Percentiles rank a stretch among this genome's conserved stretches.
These are phyloP conservation scores for Limnephilus auricula DNA, from an alignment of 2,888 invertebrate genomes.

Conservation along the genomic window DNA sequence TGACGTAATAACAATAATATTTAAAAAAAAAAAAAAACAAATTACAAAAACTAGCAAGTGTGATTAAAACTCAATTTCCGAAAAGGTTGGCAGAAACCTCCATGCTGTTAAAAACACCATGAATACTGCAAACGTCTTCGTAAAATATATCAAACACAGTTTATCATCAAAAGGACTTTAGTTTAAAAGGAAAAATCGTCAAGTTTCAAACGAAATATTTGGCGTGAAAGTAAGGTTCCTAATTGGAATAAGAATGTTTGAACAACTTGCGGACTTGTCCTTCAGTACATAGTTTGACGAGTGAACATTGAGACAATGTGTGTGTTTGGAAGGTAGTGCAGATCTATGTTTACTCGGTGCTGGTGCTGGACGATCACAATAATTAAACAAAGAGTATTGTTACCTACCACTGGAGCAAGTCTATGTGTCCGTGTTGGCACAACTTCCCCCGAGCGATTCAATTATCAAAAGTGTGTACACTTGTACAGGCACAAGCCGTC, in stretches of 20 bases:
- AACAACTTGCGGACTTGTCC: slow-evolving; percentile 3
- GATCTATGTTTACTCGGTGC: slow-evolving; percentile 62
- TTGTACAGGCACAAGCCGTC: neutral
- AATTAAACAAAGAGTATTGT: slow-evolving; percentile 42
- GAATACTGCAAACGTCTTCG: slow-evolving; percentile 13
- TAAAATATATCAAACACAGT: neutral
- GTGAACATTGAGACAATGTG: slow-evolving; percentile 53
- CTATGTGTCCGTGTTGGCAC: slow-evolving; percentile 17
- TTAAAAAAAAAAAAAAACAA: neutral
- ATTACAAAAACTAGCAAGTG: slow-evolving; percentile 23
- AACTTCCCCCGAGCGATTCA: slow-evolving; percentile 36
- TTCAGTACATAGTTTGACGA: slow-evolving; percentile 33
- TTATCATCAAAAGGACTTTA: slow-evolving; percentile 10
- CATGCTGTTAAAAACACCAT: neutral
- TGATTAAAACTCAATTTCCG: neutral
- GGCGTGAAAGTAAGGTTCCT: neutral
- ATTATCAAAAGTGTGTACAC: neutral
- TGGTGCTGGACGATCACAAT: slow-evolving; percentile 64
- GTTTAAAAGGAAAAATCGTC: slow-evolving; percentile 16
- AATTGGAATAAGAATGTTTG: neutral
- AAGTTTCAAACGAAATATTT: neutral
- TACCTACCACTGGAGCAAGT: slow-evolving; percentile 55
- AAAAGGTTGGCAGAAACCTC: neutral
- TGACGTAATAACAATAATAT: slow-evolving; percentile 10
- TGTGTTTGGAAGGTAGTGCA: slow-evolving; percentile 61